Base-by-base conservation (phyloP, 2,113 vertebrate genomes). In the Archocentrus centrarchus region DNA sequence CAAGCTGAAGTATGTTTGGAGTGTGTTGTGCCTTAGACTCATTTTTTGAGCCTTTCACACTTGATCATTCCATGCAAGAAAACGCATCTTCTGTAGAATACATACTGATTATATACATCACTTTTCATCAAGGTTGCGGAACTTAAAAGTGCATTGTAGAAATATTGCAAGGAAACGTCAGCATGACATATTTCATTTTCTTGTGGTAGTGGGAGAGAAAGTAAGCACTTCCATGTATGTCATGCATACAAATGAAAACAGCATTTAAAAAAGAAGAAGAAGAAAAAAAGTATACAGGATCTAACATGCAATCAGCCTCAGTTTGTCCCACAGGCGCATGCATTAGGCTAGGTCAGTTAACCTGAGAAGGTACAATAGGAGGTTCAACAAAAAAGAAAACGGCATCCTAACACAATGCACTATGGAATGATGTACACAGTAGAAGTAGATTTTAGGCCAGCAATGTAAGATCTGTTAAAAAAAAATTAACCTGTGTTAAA, bases 341-440 rank as follows among this genome's bases (percentile, higher is more conserved):
- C 94, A 50, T 83, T 92, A 87, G 76, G 91, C 89, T 92, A 91
- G 82, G 87, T 87, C 80, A 89, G 80, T 91, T 95, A 91, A 96
- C 96, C 96, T 96, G 96, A 96, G 95, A 93, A 91, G 90, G 88
- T 93, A 92, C 75, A 76, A 70, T n/a, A 85, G 79, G 81, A 85
- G 84, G 86, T 81, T 94, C 91, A 92, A 95, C 84, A 91, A 93
- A 95, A 88, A 81, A 63, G 79, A 64, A 85, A 53, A 86, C 81
- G 80, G 75, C 82, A 88, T 92, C 86, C 87, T 89, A 79, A 86
- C 73, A 87, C 83, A 87, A 76, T 35, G 44, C 75, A 81, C 61
- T 83, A 82, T 81, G 89, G 59, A 44, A 78, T 6, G 53, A 88
- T 83, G 60, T 32, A 50, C 68, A 87, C 80, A 75, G 84, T 89